Evolutionary conservation across 1,140 invertebrate species (phyloP).

Genomic region (Zeugodacus cucurbitae): DNA sequence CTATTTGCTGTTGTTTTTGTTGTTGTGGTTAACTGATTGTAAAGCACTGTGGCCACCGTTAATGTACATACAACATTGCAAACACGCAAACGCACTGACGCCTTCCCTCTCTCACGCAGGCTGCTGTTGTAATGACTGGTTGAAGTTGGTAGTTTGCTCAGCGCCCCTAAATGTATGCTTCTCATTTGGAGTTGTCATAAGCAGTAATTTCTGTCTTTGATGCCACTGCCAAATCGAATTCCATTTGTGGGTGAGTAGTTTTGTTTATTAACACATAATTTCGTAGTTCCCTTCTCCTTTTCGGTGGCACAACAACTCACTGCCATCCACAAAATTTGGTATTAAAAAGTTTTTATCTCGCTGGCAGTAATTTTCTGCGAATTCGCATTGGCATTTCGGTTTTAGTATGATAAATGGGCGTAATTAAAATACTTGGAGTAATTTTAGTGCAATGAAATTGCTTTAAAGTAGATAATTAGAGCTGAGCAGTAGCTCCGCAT

Average conservation of each 20-base stretch:
- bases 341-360: neutral
- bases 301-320: neutral
- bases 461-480: no score
- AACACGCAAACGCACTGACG: neutral
- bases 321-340: neutral
- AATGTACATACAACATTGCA: neutral
- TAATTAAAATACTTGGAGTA: neutral
- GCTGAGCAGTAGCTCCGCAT: no score
- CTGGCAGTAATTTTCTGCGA: neutral
- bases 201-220: neutral
- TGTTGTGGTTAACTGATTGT: neutral
- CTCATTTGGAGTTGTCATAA: slow-evolving; percentile 11
- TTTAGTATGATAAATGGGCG: neutral
- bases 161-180: neutral
- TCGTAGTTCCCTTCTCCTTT: neutral
- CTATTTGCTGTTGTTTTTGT: neutral
- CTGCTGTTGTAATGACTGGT: neutral
- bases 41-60: neutral
- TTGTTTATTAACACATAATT: slow-evolving; percentile 16
- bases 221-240: neutral
- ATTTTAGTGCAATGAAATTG: neutral
- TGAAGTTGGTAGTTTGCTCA: neutral
- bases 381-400: neutral
- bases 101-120: neutral
- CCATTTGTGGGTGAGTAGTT: neutral